Base-by-base conservation (phyloP, 2,888 invertebrate genomes). In the Chalcis sispes region DNA sequence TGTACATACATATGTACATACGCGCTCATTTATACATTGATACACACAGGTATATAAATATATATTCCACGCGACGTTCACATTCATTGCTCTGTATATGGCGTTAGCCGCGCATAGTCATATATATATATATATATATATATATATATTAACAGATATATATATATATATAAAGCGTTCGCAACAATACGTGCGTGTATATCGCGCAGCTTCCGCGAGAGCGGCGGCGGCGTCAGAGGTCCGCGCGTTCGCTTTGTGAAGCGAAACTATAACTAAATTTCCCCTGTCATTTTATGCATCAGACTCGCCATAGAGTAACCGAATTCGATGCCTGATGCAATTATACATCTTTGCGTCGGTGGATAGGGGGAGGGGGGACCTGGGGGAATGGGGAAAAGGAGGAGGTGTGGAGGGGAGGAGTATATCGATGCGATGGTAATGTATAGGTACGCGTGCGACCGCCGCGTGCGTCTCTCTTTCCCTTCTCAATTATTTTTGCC, bases 201-300 rank as follows among this genome's bases (percentile, higher is more conserved):
- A 52, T 4, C 1, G 15, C 8, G 25, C 23, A 36, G 36, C 36
- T 3, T 10, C 18, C 23, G 29, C 27, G 29, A 2, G 18, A 1
- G 27, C 13, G 62, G n/a, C 36, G 15, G 29, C 13, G 25, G 27
- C 25, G 58, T 23, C 1, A 3, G 62, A 15, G 36, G 5, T 18
- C 18, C 50, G 29, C 10, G 42, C 83, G 83, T 81, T 86, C 84
- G 87, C 88, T 88, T 88, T 88, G 88, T 88, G 85, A 87, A 87
- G 87, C 87, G 88, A 84, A 83, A 86, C 87, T 88, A 87, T 88
- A 88, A 88, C 86, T 85, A 83, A 87, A 86, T 88, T 88, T 87
- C 84, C 72, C 83, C 83, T 85, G 85, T 88, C 87, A 88, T 88
- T 88, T 88, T 88, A 87, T 88, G 88, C 88, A 88, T 86, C 87